Base-by-base conservation (phyloP, 2,888 invertebrate genomes). In the Coleophora flavipennella region DNA sequence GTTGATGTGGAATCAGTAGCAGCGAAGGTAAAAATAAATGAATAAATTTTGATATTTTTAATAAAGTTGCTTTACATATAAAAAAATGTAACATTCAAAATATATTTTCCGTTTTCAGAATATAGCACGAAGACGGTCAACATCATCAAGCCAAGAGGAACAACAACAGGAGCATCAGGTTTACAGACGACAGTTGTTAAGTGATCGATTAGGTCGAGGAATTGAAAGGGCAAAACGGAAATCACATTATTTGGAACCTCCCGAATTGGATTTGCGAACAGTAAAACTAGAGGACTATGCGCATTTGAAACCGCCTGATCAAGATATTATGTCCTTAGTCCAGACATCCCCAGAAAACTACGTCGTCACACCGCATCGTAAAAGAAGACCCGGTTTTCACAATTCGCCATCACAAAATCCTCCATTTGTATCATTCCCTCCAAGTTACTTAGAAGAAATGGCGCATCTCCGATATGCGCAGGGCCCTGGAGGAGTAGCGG, bases 331-430 rank as follows among this genome's bases (percentile, higher is more conserved):
- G 70, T 88, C 89, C 39, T 83, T 92, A 35, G 90, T 91, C 36
- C 91, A 90, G 60, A 80, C 85, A 2, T 91, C 92, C 41, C 92
- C 93, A 0, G 93, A 93, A 68, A 92, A 92, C 58, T 94, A 94
- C 62, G 93, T 94, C 32, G 94, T 95, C 13, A 94, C 94, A 27
- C 94, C 94, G 9, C 94, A 94, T 78, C 85, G 94, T 55, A 95
- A 94, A 78, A 86, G 94, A 67, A 86, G 94, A 65, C 94, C 94
- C 1, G 94, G 94, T 37, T 95, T 95, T 59, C 93, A 94, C 67
- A 94, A 94, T 62, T 92, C 94, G 28, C 94, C 94, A 13, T 92
- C 93, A 47, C 94, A 94, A 65, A 94, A 94, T 75, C 92, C 93
- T 45, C 93, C 94, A 31, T 94, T 94, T 62, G 93, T 94, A 49